phyloP scores from a whole-genome alignment of 2,797 vertebrate species.

The Peromyscus aztecus region DNA sequence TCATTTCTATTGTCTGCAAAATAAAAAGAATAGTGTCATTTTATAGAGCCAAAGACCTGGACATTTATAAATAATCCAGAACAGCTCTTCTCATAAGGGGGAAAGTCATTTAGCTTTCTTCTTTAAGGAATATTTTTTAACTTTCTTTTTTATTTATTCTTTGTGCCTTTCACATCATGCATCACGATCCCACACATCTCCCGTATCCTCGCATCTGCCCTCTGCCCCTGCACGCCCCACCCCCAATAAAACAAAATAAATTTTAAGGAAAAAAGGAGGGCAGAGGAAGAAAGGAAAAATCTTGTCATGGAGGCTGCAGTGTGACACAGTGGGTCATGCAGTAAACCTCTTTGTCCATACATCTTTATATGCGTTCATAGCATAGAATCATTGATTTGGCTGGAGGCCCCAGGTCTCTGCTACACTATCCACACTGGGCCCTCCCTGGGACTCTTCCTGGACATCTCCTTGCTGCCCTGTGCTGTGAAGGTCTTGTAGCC shows the following conservation, averaged over 20 bases:
- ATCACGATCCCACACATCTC: not conserved
- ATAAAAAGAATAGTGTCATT: not conserved
- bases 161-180: not conserved
- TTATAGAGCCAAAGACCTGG: not conserved
- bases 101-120: constrained; percentile 5
- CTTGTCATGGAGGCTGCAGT: not conserved
- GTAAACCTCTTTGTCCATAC: not conserved
- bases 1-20: constrained; percentile 28
- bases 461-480: not conserved
- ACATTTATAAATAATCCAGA: constrained; percentile 9
- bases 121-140: not conserved
- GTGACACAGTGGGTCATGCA: not conserved
- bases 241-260: not conserved
- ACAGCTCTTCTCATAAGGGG: not conserved
- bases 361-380: not conserved
- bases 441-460: not conserved
- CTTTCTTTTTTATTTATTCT: not conserved
- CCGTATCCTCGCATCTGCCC: not conserved
- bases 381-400: not conserved
- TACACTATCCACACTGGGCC: not conserved
- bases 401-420: not conserved
- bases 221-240: not conserved
- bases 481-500: not conserved
- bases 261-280: not conserved
- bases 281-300: not conserved